Evolutionary conservation across 2,113 vertebrate genomes (phyloP).

Genomic region (Syrmaticus mikado): DNA sequence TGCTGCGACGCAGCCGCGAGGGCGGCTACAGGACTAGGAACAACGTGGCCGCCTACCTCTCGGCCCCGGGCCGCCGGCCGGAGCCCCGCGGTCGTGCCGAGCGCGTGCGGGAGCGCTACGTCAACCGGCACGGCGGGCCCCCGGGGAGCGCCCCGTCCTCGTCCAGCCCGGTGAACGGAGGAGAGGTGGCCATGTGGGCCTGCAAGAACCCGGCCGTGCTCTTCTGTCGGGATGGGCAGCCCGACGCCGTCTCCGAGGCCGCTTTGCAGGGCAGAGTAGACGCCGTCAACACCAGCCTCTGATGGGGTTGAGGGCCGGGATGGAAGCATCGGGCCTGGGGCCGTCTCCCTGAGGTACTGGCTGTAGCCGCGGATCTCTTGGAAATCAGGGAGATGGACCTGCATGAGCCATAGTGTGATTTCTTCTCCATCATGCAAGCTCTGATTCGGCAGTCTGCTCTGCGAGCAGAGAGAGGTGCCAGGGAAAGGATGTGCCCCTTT

Average conservation of each 20-base stretch:
- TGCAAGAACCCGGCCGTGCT: constrained; percentile 91
- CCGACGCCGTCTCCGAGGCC: constrained; percentile 62
- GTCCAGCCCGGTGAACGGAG: constrained; percentile 79
- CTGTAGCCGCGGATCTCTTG: not conserved
- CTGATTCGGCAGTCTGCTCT: not conserved
- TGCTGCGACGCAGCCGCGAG: constrained; percentile 87
- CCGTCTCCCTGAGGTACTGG: rapidly evolving
- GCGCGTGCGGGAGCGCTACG: constrained; percentile 79
- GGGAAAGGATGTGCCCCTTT: not conserved
- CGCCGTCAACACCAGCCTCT: constrained; percentile 86
- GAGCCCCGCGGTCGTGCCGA: constrained; percentile 71
- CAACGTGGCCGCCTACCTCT: constrained; percentile 80
- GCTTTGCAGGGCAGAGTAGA: constrained; percentile 71
- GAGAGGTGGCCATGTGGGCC: constrained; percentile 91
- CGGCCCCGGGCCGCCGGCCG: constrained; percentile 63
- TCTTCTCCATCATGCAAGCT: not conserved
- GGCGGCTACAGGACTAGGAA: constrained; percentile 93
- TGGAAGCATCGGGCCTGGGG: rapidly evolving
- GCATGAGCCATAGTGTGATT: not conserved
- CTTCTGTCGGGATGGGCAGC: constrained; percentile 88
- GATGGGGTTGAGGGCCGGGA: not conserved
- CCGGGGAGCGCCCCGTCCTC: constrained; percentile 75
- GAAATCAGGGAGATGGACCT: not conserved
- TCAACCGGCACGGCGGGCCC: constrained; percentile 71
- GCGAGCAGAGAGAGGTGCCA: rapidly evolving